Evolutionary conservation across 92 coral and sea anemone species (phyloP).

Genomic region (Umimayanthus kanabou): DNA sequence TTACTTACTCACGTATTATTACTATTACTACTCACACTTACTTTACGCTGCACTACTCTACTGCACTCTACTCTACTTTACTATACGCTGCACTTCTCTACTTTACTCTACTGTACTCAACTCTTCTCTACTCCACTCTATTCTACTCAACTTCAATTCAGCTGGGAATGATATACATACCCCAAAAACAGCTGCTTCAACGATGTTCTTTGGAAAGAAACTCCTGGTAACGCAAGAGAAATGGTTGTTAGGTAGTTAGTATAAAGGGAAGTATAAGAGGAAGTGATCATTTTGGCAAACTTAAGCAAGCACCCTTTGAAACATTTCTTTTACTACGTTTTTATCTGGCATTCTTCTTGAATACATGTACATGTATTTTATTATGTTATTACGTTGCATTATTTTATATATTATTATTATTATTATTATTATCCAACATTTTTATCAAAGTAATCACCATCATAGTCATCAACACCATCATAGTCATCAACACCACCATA

Average conservation of each 20-base stretch:
- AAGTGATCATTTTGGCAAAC: background rate
- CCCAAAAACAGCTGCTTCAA: constrained; percentile 69
- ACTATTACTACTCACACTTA: background rate
- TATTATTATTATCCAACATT: too few species aligned
- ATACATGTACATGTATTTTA: too few species aligned
- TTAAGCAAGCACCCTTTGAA: background rate
- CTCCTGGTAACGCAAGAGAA: constrained; percentile 53
- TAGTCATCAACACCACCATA: too few species aligned
- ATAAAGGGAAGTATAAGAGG: background rate
- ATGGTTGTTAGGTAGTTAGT: background rate
- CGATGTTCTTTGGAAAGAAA: constrained; percentile 74
- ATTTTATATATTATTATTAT: too few species aligned
- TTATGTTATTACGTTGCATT: too few species aligned
- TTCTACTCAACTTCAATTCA: background rate
- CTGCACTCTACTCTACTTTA: background rate
- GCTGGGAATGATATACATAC: constrained; percentile 40
- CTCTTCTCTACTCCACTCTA: background rate
- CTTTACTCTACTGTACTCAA: background rate
- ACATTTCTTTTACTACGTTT: background rate
- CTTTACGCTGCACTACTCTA: background rate
- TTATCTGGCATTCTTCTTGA: too few species aligned
- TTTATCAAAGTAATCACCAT: too few species aligned
- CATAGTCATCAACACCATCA: too few species aligned
- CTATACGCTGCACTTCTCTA: background rate
- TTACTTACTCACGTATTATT: too few species aligned